phyloP scores from a whole-genome alignment of 2,797 vertebrate species.

The Coendou prehensilis region DNA sequence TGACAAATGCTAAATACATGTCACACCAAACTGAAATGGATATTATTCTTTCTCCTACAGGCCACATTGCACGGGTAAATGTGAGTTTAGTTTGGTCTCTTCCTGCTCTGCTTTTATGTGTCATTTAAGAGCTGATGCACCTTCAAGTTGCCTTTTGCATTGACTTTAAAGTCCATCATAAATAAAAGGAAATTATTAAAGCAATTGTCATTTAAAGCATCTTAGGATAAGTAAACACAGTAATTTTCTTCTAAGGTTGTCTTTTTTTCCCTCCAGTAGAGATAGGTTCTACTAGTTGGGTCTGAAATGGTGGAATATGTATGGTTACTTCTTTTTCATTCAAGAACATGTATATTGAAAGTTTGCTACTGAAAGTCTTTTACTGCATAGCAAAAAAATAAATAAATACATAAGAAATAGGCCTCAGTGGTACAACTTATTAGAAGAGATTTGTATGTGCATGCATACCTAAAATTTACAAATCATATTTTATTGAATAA shows the following conservation, averaged over 20 bases:
- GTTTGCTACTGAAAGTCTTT: constrained; percentile 16
- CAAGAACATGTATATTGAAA: constrained; percentile 23
- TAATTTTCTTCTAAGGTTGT: neutral
- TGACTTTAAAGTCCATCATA: neutral
- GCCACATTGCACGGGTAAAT: neutral
- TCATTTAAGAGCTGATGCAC: neutral
- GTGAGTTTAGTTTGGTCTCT: neutral
- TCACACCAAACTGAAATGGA: constrained; percentile 27
- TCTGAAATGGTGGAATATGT: neutral
- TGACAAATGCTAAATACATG: neutral
- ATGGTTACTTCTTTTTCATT: neutral
- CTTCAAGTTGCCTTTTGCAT: neutral
- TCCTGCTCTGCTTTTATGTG: neutral
- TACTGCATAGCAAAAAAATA: neutral
- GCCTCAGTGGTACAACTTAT: neutral
- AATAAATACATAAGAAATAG: neutral
- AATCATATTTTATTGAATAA: constrained; percentile 50
- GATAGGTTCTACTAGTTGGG: neutral
- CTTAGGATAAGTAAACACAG: neutral
- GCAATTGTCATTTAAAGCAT: neutral
- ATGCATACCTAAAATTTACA: neutral
- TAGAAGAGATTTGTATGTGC: neutral
- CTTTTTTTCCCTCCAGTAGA: neutral
- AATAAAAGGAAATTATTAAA: constrained; percentile 48
- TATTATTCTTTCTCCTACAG: neutral